These are phyloP conservation scores for Lasiommata megera DNA, from an alignment of 2,888 invertebrate genomes.

Conservation along the genomic window DNA sequence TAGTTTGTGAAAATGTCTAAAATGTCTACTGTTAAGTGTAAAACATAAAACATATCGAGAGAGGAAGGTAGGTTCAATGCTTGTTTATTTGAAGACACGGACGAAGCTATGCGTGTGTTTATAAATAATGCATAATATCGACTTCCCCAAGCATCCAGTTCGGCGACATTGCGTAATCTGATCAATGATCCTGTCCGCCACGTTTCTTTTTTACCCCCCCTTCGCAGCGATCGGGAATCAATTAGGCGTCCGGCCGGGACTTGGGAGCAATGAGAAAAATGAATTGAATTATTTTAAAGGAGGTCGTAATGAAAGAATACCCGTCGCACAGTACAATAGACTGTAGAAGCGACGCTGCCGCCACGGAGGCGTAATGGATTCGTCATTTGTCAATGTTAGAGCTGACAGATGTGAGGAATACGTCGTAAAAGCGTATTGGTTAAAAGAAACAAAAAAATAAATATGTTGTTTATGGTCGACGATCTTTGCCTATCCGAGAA, in stretches of 20 bases:
- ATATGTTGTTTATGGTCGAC: neutral
- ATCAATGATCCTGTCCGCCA: slow-evolving; percentile 70
- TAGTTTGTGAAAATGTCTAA: too few relatives aligned
- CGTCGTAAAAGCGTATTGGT: slow-evolving; percentile 11
- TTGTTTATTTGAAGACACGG: slow-evolving; percentile 32
- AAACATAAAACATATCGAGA: too few relatives aligned
- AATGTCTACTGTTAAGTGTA: too few relatives aligned
- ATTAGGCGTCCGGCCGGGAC: slow-evolving; percentile 58
- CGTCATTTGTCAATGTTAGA: slow-evolving; percentile 49
- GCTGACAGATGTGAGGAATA: slow-evolving; percentile 31
- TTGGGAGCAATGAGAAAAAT: slow-evolving; percentile 49
- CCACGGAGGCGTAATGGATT: slow-evolving; percentile 48
- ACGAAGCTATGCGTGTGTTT: slow-evolving; percentile 46
- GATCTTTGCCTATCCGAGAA: neutral
- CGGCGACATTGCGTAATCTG: slow-evolving; percentile 75
- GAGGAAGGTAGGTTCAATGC: slow-evolving; percentile 24
- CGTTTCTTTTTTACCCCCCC: slow-evolving; percentile 50
- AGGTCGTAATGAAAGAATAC: slow-evolving; percentile 48
- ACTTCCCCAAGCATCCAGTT: slow-evolving; percentile 69
- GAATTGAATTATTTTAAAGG: slow-evolving; percentile 48
- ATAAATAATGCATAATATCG: slow-evolving; percentile 69
- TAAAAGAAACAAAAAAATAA: slow-evolving; percentile 11
- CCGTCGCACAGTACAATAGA: slow-evolving; percentile 44
- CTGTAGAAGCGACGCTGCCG: slow-evolving; percentile 38
- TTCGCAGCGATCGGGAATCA: slow-evolving; percentile 57